phyloP scores from a whole-genome alignment of 2,888 invertebrate species.

The Odontomyia ornata region DNA sequence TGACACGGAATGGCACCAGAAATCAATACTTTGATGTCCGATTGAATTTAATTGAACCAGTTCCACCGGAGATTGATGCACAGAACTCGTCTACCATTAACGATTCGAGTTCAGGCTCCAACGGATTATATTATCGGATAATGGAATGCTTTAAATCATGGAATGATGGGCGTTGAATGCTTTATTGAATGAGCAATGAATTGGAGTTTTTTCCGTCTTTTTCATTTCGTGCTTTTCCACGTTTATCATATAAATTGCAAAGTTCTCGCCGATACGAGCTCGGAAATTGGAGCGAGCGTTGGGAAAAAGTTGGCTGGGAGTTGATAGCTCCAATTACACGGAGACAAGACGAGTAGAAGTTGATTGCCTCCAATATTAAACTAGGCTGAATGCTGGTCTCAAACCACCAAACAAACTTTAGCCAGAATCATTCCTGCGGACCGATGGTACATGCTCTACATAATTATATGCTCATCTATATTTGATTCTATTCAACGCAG shows the following conservation, averaged over 20 bases:
- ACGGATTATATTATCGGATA: conserved; percentile 38
- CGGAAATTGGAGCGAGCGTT: background rate
- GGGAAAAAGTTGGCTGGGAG: background rate
- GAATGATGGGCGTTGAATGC: conserved; percentile 39
- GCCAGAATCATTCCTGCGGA: no score
- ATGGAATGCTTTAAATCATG: conserved; percentile 28
- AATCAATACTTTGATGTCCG: conserved; percentile 42
- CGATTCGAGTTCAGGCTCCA: conserved; percentile 10
- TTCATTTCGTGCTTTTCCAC: background rate
- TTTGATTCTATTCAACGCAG: no score
- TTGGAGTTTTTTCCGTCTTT: conserved; percentile 8
- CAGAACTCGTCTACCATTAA: conserved; percentile 13
- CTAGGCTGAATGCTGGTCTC: no score
- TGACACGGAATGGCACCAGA: conserved; percentile 38
- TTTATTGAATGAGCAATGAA: conserved; percentile 39
- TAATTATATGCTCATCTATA: no score
- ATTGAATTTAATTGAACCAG: conserved; percentile 44
- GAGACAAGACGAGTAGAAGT: no score
- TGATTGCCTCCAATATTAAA: no score
- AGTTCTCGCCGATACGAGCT: no score
- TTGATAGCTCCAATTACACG: no score
- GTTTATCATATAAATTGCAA: conserved; percentile 14
- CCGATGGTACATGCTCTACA: no score
- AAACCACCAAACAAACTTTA: no score
- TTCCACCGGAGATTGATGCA: conserved; percentile 40